Conservation (phyloP, 2,113 vertebrate species). For the Dipodomys stephensi region DNA sequence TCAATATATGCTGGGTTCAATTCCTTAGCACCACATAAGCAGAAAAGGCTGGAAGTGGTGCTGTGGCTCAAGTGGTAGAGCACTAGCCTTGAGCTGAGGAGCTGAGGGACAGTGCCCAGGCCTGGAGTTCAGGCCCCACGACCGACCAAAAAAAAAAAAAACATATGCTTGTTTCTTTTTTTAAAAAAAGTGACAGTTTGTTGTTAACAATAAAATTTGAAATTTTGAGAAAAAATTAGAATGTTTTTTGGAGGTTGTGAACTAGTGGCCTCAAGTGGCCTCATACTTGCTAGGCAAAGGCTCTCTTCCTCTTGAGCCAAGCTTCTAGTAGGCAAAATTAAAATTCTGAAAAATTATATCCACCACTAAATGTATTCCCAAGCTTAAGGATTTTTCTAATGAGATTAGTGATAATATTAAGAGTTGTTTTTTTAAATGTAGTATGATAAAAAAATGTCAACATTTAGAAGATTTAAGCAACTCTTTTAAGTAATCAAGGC, state of each 20-base stretch:
- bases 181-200: constrained; percentile 6
- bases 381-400: constrained; percentile 31
- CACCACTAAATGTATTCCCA: neutral
- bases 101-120: no score
- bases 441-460: neutral
- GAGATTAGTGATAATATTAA: neutral
- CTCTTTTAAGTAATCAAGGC: no score
- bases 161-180: neutral
- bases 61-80: no score
- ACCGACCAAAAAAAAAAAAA: neutral
- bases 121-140: no score
- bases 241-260: neutral
- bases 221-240: constrained; percentile 38
- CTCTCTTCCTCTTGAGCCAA: no score
- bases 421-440: neutral
- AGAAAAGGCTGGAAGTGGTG: no score
- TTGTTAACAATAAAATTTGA: constrained; percentile 33
- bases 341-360: constrained; percentile 44
- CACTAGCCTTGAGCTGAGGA: no score
- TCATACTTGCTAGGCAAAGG: no score
- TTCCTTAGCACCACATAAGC: no score
- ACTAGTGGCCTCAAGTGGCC: no score
- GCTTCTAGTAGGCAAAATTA: neutral
- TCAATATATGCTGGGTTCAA: neutral
- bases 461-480: constrained; percentile 27